These are phyloP conservation scores for Todiramphus chloris DNA, from an alignment of 2,113 vertebrate genomes.

Conservation along the genomic window DNA sequence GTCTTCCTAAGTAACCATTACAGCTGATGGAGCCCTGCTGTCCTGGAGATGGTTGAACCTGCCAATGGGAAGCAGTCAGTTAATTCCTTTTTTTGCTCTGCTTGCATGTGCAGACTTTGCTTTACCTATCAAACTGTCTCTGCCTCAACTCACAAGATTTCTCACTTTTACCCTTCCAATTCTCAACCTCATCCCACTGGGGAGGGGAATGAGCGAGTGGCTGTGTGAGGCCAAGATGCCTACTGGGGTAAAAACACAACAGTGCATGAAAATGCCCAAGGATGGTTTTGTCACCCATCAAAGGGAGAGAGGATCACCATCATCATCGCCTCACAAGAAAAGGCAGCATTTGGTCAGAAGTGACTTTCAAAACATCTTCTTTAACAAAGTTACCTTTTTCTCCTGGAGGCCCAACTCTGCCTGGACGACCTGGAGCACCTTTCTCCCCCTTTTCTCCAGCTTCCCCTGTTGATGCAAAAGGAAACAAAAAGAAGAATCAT, in stretches of 20 bases:
- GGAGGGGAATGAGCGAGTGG: neutral
- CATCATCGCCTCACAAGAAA: neutral
- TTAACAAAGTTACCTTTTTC: conserved; percentile 81
- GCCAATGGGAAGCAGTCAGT: accelerated
- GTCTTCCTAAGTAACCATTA: neutral
- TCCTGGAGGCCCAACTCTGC: conserved; percentile 91
- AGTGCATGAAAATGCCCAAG: neutral
- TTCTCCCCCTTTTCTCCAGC: conserved; percentile 92
- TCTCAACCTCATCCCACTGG: neutral
- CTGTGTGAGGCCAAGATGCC: accelerated
- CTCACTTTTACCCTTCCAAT: neutral
- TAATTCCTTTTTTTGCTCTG: neutral
- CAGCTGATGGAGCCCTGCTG: accelerated
- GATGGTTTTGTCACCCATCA: neutral
- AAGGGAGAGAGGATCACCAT: neutral
- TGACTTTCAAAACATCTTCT: neutral
- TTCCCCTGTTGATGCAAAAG: conserved; percentile 79
- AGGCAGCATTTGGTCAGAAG: neutral
- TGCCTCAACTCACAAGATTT: neutral
- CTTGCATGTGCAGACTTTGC: accelerated
- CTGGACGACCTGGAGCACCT: conserved; percentile 89
- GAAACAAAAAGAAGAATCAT: neutral
- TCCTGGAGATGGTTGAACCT: neutral
- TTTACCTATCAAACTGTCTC: neutral
- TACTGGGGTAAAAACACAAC: accelerated